Percentiles rank a stretch among this genome's conserved stretches.
Conservation (phyloP, 2,888 invertebrate species). For the Drosophila barbarae region DNA sequence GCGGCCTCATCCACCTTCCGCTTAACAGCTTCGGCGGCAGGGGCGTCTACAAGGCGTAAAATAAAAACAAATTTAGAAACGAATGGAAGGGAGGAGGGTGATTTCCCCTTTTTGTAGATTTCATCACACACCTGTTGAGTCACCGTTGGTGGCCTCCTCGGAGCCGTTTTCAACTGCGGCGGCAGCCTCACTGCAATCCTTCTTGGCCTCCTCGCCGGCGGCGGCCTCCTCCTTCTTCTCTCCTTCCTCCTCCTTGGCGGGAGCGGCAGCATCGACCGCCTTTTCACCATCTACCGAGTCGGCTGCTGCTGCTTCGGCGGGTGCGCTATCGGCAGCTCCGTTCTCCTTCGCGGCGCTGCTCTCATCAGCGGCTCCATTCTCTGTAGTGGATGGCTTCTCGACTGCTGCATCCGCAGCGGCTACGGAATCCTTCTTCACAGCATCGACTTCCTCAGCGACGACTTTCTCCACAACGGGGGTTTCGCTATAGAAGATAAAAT, state of each 20-base stretch:
- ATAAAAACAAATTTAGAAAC: conserved; percentile 14
- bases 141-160: conserved; percentile 77
- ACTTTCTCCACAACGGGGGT: conserved; percentile 79
- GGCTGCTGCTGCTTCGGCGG: conserved; percentile 46
- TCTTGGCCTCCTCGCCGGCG: conserved; percentile 63
- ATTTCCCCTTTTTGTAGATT: background rate
- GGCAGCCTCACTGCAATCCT: conserved; percentile 67
- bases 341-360: conserved; percentile 65
- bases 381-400: conserved; percentile 71
- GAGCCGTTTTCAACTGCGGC: conserved; percentile 70
- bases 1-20: conserved; percentile 77
- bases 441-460: conserved; percentile 77
- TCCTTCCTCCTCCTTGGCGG: conserved; percentile 55
- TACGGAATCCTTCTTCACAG: conserved; percentile 71
- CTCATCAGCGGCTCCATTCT: conserved; percentile 74
- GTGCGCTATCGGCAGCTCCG: conserved; percentile 58
- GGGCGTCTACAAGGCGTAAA: conserved; percentile 65
- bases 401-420: conserved; percentile 58
- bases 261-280: conserved; percentile 55
- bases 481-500: conserved; percentile 62
- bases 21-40: conserved; percentile 79
- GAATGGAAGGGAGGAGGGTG: conserved; percentile 3
- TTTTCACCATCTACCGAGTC: conserved; percentile 72
- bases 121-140: conserved; percentile 75
- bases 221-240: conserved; percentile 47